A percentile compares a stretch with the other conserved stretches of the same genome.
Evolutionary conservation across 2,888 invertebrate species (phyloP).

Genomic region (Argyra leucocephala): DNA sequence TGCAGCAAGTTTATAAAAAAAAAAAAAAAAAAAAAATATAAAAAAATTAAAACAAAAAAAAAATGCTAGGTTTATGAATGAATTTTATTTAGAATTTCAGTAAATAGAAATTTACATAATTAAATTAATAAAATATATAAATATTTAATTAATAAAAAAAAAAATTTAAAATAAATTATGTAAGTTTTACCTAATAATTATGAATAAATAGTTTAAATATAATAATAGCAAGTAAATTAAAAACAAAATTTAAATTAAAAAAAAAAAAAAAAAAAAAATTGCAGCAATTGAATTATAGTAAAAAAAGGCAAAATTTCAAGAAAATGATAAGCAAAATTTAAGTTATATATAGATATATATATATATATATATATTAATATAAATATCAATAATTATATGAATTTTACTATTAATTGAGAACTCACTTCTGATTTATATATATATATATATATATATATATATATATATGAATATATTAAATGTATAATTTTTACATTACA

Average conservation of each 20-base stretch:
- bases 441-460: not conserved
- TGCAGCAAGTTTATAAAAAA: not conserved
- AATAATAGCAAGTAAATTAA: not conserved
- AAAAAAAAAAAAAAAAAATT: not conserved
- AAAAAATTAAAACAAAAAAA: not conserved
- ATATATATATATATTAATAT: not conserved
- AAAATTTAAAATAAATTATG: not conserved
- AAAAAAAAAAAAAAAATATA: not conserved
- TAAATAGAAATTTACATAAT: not conserved
- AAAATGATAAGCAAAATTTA: too few relatives aligned
- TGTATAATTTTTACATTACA: too few relatives aligned
- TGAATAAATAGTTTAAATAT: not conserved
- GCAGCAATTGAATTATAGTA: not conserved
- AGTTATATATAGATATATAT: not conserved
- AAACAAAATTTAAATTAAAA: not conserved
- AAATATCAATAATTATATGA: not conserved
- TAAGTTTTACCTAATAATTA: not conserved
- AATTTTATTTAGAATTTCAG: constrained; percentile 1
- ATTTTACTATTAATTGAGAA: too few relatives aligned
- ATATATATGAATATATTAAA: not conserved
- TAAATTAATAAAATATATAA: not conserved
- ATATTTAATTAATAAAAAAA: not conserved
- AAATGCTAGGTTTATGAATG: not conserved
- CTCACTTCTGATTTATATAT: not conserved
- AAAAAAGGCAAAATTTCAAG: not conserved